phyloP scores from a whole-genome alignment of 2,113 vertebrate genomes.

The Neodontobutis hainanensis region DNA sequence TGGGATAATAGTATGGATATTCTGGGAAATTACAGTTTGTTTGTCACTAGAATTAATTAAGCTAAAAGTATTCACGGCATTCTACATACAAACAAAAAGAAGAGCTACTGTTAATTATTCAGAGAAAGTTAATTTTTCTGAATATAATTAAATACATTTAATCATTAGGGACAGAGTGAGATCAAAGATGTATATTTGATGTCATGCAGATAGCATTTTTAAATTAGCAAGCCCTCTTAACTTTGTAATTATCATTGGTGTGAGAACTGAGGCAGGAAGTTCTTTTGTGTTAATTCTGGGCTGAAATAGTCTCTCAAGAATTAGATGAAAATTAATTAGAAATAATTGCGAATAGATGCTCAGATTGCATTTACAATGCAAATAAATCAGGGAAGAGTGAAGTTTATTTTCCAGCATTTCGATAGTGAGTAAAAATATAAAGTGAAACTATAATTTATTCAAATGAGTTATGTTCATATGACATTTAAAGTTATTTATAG shows the following conservation, averaged over 20 bases:
- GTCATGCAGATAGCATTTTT: conserved; percentile 75
- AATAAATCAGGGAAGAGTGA: conserved; percentile 61
- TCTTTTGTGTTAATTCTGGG: conserved; percentile 77
- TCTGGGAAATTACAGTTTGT: conserved; percentile 60
- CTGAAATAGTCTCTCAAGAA: conserved; percentile 77
- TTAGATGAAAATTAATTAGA: conserved; percentile 75
- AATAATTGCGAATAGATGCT: conserved; percentile 72
- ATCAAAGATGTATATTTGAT: conserved; percentile 80
- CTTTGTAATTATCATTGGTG: conserved; percentile 79
- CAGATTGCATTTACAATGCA: conserved; percentile 72
- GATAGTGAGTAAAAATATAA: conserved; percentile 12
- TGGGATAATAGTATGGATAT: conserved; percentile 49
- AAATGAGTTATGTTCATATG: conserved; percentile 28
- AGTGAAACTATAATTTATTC: conserved; percentile 8
- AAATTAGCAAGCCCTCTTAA: conserved; percentile 78
- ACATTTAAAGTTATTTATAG: conserved; percentile 23
- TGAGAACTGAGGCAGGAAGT: conserved; percentile 71
- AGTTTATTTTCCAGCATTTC: conserved; percentile 43
- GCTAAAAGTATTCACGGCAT: conserved; percentile 45
- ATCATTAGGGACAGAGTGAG: conserved; percentile 74
- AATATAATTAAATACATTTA: conserved; percentile 80
- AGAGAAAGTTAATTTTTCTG: conserved; percentile 70
- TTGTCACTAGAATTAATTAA: conserved; percentile 68
- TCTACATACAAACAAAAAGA: conserved; percentile 64
- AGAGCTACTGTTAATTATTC: conserved; percentile 74